Evolutionary conservation across 1,140 invertebrate genomes (phyloP).

Genomic region (Calephelis nemesis): DNA sequence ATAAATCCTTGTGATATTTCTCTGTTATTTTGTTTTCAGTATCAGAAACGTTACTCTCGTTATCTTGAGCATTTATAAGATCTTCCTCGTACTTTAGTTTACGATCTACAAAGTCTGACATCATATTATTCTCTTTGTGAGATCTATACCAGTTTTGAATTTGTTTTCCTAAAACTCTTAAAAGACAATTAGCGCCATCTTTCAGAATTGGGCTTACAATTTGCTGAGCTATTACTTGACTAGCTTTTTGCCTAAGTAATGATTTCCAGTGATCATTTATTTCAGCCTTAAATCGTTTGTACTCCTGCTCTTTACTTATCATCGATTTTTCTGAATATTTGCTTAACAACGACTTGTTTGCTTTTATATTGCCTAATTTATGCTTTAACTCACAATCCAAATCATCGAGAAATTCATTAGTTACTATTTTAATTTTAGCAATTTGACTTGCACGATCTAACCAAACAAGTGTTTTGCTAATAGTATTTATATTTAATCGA

Average conservation of each 20-base stretch:
- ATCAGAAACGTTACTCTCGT: not conserved
- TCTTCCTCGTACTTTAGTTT: constrained; percentile 17
- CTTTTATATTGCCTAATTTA: constrained; percentile 9
- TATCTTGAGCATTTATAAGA: constrained; percentile 2
- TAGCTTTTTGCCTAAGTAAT: constrained; percentile 17
- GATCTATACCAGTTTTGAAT: constrained; percentile 14
- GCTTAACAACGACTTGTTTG: not conserved
- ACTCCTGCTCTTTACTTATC: not conserved
- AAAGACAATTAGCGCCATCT: constrained; percentile 1
- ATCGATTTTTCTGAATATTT: not conserved
- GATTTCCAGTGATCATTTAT: constrained; percentile 17
- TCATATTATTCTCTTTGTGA: constrained; percentile 8
- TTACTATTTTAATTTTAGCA: constrained; percentile 10
- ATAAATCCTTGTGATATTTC: constrained; percentile 17
- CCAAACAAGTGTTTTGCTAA: constrained; percentile 21
- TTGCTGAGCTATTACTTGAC: constrained; percentile 8
- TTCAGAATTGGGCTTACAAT: constrained; percentile 8
- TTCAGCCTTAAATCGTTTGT: constrained; percentile 12
- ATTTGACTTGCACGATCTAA: constrained; percentile 5
- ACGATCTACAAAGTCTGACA: constrained; percentile 1
- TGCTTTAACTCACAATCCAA: constrained; percentile 10
- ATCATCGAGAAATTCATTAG: constrained; percentile 8
- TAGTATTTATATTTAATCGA: constrained; percentile 12
- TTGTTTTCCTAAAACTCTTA: constrained; percentile 10
- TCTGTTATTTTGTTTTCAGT: constrained; percentile 10